Evolutionary conservation across 1,140 invertebrate genomes (phyloP), one percentile per base, ranked within the genome.

Genomic region (Diuraphis noxia): DNA sequence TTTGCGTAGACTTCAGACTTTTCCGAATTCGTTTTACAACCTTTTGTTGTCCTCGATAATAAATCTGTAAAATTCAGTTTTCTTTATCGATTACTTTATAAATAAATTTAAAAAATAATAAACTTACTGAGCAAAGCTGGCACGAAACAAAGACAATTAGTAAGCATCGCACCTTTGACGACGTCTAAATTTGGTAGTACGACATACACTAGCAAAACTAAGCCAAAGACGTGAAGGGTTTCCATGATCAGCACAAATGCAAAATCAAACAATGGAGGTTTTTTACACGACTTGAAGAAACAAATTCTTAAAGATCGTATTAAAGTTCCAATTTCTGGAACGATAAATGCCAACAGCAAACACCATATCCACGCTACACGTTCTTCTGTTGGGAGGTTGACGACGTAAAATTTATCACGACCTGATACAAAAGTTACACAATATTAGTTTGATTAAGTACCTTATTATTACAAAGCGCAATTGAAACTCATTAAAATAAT

Each of bases 321-420:
- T 25, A 98, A 94, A 0, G 97, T 96, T 19, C 98, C 97, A 41
- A 98, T 94, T 94, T 99, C 98, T 0, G 98, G 98, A 72, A 98
- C 95, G 2, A 97, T 95, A 93, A 97, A 98, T 1, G 96, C 96
- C 92, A 98, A 96, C 56, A 98, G 94, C n/a, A 99, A 94, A 91
- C 97, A 97, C 98, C 98, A 99, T 93, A 97, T 97, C 98, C 98
- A 99, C 21, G 96, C 97, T 88, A 98, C 96, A 81, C 97, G 95
- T 94, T 98, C 97, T 92, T 96, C 96, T 92, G 97, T 96, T 7
- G 97, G 96, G 92, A 98, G 94, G 52, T 95, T 95, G 0, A 97
- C 96, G 92, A 96, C 94, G 93, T 97, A 98, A 93, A 96, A 96
- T 93, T 97, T 97, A 93, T 97, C 97, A 93, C 97, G 96, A 93